These are phyloP conservation scores for Ovis canadensis DNA, from an alignment of 2,113 vertebrate genomes.

Conservation along the genomic window DNA sequence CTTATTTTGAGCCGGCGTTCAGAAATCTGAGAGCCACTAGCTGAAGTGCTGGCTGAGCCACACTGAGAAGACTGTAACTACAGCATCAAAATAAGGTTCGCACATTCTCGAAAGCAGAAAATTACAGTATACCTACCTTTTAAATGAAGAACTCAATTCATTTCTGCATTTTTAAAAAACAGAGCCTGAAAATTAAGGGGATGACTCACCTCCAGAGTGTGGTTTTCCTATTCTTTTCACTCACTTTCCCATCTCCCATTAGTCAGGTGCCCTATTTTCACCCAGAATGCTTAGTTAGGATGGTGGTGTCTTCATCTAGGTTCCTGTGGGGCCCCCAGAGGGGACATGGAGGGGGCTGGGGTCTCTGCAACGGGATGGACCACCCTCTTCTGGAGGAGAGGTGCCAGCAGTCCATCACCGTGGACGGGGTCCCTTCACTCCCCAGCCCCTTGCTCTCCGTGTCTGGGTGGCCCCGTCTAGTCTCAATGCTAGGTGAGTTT, in stretches of 20 bases:
- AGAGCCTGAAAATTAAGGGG: background rate
- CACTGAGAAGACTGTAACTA: background rate
- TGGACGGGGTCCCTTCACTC: rapidly evolving
- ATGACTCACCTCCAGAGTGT: background rate
- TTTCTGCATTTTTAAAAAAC: background rate
- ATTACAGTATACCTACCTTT: background rate
- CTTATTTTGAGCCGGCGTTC: background rate
- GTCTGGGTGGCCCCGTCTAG: background rate
- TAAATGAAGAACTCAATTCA: background rate
- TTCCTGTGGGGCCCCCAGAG: too few species aligned
- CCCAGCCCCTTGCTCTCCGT: background rate
- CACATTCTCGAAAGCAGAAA: background rate
- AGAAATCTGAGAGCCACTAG: background rate
- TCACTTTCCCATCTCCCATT: background rate
- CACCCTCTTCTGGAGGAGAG: background rate
- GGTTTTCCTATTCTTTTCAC: background rate
- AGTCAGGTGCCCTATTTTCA: background rate
- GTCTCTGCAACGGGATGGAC: rapidly evolving
- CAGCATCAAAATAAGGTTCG: background rate
- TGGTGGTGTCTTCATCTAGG: rapidly evolving
- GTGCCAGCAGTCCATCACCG: rapidly evolving
- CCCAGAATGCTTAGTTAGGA: background rate
- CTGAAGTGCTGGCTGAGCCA: background rate
- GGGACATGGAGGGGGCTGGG: rapidly evolving
- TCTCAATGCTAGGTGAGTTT: background rate